Evolutionary conservation across 2,797 vertebrate species (phyloP), one percentile per base, ranked within the genome.

Genomic region (Falco berigora): DNA sequence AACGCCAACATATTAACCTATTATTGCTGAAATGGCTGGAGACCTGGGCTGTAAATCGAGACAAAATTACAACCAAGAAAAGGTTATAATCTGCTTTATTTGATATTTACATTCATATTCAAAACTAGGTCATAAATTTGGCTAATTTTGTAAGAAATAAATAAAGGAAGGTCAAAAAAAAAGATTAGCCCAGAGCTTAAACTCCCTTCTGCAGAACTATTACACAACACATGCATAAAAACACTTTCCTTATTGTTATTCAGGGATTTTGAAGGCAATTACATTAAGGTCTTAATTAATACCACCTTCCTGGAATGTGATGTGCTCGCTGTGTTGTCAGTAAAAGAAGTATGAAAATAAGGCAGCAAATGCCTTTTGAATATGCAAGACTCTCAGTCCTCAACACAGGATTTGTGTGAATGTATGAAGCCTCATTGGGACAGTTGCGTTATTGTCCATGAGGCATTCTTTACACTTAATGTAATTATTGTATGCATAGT

Each of bases 231-330:
- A 55, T 40, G 10, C 61, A 85, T 75, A 90, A 88, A 91, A 42
- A 5, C 30, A 64, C 32, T 83, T 66, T 34, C 30, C 44, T 74
- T 88, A 34, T 23, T 93, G 67, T 52, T 66, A 72, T 95, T 55
- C 89, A 98, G 98, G 63, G 97, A 98, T 96, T 96, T 98, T 97
- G 97, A 98, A 96, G 90, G 96, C 53, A 98, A 97, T 50, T 46
- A 49, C 32, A 97, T 97, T 86, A 97, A 97, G 67, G 62, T 87
- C 30, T 85, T 97, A 88, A 92, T 75, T 49, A 96, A 97, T 75
- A 97, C 97, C 74, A 97, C 94, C 58, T 98, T 98, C 83, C 78
- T 97, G 77, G 96, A 96, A 10, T 97, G 96, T 4, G 53, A 96
- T 94, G 92, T 86, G 12, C 97, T 98, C 71, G 92, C 95, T 40